phyloP scores from a whole-genome alignment of 2,797 vertebrate genomes.

The Characodon lateralis region DNA sequence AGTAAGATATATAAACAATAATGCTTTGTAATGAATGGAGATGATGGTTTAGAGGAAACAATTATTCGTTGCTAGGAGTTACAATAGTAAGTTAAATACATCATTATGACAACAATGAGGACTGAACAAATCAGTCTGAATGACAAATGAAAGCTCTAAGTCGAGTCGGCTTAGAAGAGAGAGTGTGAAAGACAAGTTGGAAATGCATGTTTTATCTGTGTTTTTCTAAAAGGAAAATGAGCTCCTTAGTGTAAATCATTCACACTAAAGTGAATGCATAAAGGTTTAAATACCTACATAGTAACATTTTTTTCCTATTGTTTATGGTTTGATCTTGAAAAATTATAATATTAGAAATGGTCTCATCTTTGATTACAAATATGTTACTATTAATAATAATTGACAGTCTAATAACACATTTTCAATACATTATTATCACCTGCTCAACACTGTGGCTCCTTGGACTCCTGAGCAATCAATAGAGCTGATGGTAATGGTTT shows the following conservation, averaged over 20 bases:
- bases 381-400: neutral
- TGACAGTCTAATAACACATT: neutral
- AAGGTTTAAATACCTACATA: constrained; percentile 1
- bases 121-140: constrained; percentile 50
- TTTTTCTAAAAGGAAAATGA: constrained; percentile 23
- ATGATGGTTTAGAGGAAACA: constrained; percentile 44
- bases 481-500: neutral
- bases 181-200: constrained; percentile 29
- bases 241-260: constrained; percentile 16
- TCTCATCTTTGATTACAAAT: neutral
- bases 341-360: constrained; percentile 10
- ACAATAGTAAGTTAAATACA: constrained; percentile 62
- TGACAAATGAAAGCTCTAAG: constrained; percentile 62
- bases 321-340: constrained; percentile 35
- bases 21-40: constrained; percentile 33
- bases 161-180: constrained; percentile 46
- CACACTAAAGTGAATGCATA: constrained; percentile 33
- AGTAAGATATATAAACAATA: constrained; percentile 21
- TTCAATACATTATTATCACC: neutral
- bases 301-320: constrained; percentile 24
- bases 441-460: neutral
- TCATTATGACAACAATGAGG: constrained; percentile 64
- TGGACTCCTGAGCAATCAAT: neutral
- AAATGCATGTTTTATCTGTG: constrained; percentile 32
- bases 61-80: constrained; percentile 43